Evolutionary conservation across 1,140 invertebrate species (phyloP).

Genomic region (Steinernema feltiae): DNA sequence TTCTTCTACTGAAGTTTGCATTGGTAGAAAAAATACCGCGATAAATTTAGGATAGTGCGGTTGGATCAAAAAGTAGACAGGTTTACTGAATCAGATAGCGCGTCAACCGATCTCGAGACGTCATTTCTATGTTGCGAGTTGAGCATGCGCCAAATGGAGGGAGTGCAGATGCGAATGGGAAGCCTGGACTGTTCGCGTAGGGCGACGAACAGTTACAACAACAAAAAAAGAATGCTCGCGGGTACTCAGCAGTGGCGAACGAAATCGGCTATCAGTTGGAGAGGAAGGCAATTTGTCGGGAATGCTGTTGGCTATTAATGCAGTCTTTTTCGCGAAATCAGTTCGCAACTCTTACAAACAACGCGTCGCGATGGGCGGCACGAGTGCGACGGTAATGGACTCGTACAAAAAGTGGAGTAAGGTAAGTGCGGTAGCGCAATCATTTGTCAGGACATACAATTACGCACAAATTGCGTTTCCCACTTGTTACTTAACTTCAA

Average conservation of each 20-base stretch:
- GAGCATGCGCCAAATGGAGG: too few species aligned
- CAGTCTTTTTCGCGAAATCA: not conserved
- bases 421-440: conserved; percentile 1
- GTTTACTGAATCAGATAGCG: not conserved
- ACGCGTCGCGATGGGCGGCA: not conserved
- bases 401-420: not conserved
- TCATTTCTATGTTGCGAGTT: not conserved
- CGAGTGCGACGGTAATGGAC: not conserved
- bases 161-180: too few species aligned
- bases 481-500: conserved; percentile 9
- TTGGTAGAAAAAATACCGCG: not conserved
- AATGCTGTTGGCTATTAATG: not conserved
- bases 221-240: not conserved
- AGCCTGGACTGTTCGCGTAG: not conserved
- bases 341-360: not conserved
- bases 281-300: not conserved
- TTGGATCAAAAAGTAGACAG: not conserved
- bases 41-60: not conserved
- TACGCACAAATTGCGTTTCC: conserved; percentile 3
- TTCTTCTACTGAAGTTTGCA: not conserved
- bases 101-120: not conserved
- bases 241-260: not conserved
- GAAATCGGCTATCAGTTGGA: not conserved
- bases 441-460: conserved; percentile 12
- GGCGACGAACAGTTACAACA: not conserved